Conservation (phyloP, 2,113 vertebrate genomes). For the Myotis davidii region DNA sequence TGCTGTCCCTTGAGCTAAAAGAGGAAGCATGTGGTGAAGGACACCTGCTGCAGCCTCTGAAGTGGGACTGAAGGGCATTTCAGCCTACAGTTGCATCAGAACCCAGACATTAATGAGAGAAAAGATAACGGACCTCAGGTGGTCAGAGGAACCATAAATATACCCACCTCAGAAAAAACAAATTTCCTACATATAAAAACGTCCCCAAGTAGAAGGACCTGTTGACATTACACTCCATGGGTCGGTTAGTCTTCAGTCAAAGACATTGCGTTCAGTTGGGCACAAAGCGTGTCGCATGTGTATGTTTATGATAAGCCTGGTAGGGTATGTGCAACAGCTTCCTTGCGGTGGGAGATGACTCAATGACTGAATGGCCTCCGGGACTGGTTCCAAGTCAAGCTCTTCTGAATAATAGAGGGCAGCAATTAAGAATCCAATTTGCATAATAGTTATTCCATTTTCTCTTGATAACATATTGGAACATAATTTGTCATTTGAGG, state of each 20-base stretch:
- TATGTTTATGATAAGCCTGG: neutral
- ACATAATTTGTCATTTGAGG: constrained; percentile 57
- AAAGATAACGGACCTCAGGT: neutral
- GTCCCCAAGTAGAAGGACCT: neutral
- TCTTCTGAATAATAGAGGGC: neutral
- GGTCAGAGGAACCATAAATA: neutral
- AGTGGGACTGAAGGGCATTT: neutral
- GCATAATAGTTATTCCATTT: constrained; percentile 14
- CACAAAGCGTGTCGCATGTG: fast-evolving
- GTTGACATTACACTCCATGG: neutral
- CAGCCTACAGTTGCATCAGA: neutral
- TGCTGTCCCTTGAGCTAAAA: neutral
- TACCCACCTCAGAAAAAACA: neutral
- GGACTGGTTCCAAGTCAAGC: constrained; percentile 21
- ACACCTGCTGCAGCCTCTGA: neutral
- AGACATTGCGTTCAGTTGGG: neutral
- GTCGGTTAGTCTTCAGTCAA: neutral
- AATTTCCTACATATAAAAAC: neutral
- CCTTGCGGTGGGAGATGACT: neutral
- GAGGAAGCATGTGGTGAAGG: neutral
- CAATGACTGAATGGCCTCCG: neutral
- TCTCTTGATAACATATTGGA: constrained; percentile 40
- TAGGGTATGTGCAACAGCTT: neutral
- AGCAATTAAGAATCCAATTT: constrained; percentile 44
- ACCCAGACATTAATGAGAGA: neutral